Evolutionary conservation across 2,113 vertebrate genomes (phyloP), one percentile per base, ranked within the genome.

Genomic region (Malurus melanocephalus): DNA sequence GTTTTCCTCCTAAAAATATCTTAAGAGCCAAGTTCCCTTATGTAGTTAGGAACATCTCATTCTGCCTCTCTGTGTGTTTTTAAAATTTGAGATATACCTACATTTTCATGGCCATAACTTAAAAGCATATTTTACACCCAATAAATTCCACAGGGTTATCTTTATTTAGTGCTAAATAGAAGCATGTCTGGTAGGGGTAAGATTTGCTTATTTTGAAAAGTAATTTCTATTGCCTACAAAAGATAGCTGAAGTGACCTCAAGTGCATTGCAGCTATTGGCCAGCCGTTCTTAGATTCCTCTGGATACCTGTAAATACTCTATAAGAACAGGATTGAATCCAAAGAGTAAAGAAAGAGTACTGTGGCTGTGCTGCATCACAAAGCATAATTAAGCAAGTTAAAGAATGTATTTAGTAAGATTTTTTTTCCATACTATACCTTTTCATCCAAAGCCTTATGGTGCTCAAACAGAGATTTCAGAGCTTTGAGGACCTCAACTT

Each of bases 391-490:
- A 60, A 66, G 9, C 14, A 76, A 66, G 15, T 35, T n/a, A 73
- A 62, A 79, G 15, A 38, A 21, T 59, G 40, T n/a, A 68, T 82
- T 81, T 78, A 71, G 12, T 38, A 91, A 90, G 22, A 3, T 52
- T 60, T 51, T 75, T 35, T 71, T 79, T 59, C 75, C 82, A 95
- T 93, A 96, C 93, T 95, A 6, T 96, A 99, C 98, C 99, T 99
- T 99, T 98, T 99, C 99, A 95, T 99, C 99, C 75, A 99, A 98
- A 95, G 99, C 99, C 96, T 99, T 99, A 96, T 99, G 99, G 96
- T 99, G 99, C 94, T 99, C 99, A 96, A 99, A 99, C 90, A 99
- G 96, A 92, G 99, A 99, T 96, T 99, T 99, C 94, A 99, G 98
- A 16, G 99, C 99, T 97, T 99, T 99, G 94, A 99, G 98, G 96